A percentile compares a stretch with the other conserved stretches of the same genome.
Conservation (phyloP, 2,797 vertebrate genomes). For the Okamejei kenojei region DNA sequence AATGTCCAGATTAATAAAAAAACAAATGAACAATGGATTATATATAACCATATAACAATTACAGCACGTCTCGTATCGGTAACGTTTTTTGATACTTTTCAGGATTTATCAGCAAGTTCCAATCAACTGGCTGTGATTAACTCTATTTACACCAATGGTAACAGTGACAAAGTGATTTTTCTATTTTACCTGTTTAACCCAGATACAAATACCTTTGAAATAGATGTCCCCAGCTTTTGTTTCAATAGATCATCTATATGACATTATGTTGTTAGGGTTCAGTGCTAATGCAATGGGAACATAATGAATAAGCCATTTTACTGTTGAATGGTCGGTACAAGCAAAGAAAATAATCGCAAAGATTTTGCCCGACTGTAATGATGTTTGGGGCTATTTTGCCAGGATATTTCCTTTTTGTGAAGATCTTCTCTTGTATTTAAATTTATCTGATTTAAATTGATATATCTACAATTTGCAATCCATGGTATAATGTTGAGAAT, state of each 20-base stretch:
- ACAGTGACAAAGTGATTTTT: background rate
- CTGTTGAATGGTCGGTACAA: too few species aligned
- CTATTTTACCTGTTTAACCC: background rate
- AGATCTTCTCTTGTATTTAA: background rate
- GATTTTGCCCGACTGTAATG: background rate
- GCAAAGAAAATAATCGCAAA: background rate
- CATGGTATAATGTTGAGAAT: background rate
- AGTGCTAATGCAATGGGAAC: background rate
- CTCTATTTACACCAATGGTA: background rate
- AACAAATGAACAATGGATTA: background rate
- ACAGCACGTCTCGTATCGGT: too few species aligned
- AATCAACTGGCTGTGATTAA: background rate
- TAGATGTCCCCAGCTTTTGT: background rate
- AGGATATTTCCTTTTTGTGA: too few species aligned
- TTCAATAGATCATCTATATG: background rate
- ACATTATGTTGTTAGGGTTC: background rate
- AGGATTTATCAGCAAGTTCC: background rate
- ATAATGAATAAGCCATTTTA: background rate
- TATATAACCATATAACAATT: too few species aligned
- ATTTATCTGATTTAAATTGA: background rate
- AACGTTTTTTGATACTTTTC: background rate
- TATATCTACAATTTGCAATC: background rate
- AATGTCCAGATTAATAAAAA: too few species aligned
- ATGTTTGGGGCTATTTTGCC: background rate
- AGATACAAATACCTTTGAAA: background rate